Conservation (phyloP, 2,888 invertebrate genomes). For the Icerya purchasi region DNA sequence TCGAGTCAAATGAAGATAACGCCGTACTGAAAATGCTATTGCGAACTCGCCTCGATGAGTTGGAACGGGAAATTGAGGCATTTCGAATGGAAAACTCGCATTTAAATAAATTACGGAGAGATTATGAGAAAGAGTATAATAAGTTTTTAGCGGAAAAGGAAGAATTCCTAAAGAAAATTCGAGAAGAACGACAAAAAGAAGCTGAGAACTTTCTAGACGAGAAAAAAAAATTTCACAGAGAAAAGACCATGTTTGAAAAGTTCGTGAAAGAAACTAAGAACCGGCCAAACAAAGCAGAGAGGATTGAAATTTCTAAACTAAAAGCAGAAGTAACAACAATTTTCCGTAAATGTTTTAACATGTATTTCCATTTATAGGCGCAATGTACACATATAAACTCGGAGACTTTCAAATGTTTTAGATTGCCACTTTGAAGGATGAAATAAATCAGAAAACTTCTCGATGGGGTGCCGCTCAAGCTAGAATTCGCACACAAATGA, state of each 20-base stretch:
- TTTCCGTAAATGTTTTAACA: background rate
- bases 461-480: constrained; percentile 48
- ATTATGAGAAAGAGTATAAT: constrained; percentile 29
- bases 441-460: constrained; percentile 47
- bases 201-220: constrained; percentile 46
- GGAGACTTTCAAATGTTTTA: constrained; percentile 23
- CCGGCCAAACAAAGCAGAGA: constrained; percentile 41
- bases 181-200: constrained; percentile 38
- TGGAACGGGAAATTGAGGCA: constrained; percentile 39
- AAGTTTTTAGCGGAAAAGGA: constrained; percentile 36
- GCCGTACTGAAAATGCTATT: background rate
- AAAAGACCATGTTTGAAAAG: constrained; percentile 40
- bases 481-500: constrained; percentile 48
- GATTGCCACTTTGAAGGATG: constrained; percentile 39
- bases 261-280: constrained; percentile 45
- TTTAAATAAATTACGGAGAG: constrained; percentile 25
- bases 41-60: constrained; percentile 32
- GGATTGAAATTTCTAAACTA: constrained; percentile 41
- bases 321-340: constrained; percentile 26
- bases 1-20: background rate
- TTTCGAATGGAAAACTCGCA: constrained; percentile 33
- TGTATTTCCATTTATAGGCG: no score
- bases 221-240: constrained; percentile 41
- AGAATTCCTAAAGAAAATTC: constrained; percentile 27
- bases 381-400: background rate